Conservation (phyloP, 2,113 vertebrate species). For the Alaudala cheleensis region DNA sequence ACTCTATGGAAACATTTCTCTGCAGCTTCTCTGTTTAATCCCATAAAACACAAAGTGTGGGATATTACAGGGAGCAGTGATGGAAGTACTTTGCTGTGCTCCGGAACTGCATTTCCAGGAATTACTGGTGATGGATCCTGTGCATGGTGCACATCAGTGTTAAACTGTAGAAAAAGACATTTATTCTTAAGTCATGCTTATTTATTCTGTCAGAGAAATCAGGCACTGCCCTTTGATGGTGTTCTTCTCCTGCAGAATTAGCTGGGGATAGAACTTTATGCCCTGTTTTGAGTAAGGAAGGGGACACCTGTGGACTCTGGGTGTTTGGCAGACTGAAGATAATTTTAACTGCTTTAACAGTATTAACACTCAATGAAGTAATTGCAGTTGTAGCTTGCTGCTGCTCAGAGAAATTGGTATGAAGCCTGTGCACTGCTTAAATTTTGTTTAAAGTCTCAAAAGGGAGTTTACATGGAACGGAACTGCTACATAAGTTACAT, state of each 20-base stretch:
- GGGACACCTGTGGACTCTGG: background rate
- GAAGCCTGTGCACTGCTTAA: background rate
- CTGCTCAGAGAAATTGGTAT: background rate
- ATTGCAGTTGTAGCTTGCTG: background rate
- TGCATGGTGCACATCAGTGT: fast-evolving
- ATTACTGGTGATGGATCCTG: background rate
- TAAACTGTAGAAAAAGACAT: background rate
- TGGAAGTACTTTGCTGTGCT: fast-evolving
- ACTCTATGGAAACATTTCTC: background rate
- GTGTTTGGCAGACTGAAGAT: background rate
- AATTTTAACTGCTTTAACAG: background rate
- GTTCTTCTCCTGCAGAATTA: background rate
- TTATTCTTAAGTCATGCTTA: background rate
- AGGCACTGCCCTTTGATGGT: background rate
- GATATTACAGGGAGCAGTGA: background rate
- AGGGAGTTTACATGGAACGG: background rate
- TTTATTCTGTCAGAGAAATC: background rate
- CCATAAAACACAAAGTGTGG: background rate
- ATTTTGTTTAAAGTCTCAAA: background rate
- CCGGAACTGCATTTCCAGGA: background rate
- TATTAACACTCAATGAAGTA: background rate
- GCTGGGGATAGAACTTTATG: background rate
- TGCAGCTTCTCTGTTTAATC: background rate
- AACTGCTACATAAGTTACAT: background rate
- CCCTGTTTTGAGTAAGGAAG: background rate